Evolutionary conservation across 2,113 vertebrate genomes (phyloP).

Genomic region (Todiramphus saurophagus): DNA sequence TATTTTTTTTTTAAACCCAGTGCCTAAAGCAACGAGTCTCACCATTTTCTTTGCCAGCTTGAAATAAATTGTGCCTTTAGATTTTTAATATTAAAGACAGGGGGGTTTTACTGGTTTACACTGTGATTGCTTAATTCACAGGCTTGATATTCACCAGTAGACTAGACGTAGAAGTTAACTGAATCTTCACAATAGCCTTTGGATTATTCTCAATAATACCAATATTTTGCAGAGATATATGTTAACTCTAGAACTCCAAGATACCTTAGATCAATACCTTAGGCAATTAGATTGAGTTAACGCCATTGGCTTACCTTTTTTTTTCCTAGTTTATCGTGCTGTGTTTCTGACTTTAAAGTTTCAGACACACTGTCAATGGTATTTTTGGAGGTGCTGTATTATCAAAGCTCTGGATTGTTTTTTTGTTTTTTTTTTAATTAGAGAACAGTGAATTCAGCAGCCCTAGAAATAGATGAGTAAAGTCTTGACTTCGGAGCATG

Average conservation of each 20-base stretch:
- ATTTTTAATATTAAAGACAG: slow-evolving; percentile 11
- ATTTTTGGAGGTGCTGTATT: background rate
- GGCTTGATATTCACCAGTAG: background rate
- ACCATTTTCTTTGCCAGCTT: slow-evolving; percentile 2
- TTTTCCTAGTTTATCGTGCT: background rate
- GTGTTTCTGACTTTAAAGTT: background rate
- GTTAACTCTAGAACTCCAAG: background rate
- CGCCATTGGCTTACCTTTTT: background rate
- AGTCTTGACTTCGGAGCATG: background rate
- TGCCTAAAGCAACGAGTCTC: background rate
- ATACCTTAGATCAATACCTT: background rate
- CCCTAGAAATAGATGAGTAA: background rate
- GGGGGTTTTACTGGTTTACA: background rate
- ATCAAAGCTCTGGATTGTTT: background rate
- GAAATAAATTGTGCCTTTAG: slow-evolving; percentile 10
- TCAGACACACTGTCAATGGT: background rate
- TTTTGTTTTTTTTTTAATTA: background rate
- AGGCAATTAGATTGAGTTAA: background rate
- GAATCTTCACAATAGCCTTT: background rate
- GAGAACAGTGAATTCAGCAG: background rate
- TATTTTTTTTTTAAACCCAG: background rate
- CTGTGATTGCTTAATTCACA: background rate
- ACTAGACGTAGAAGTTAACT: background rate
- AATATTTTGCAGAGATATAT: background rate
- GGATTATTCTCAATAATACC: background rate